These are phyloP conservation scores for Cryptocephalus primarius DNA, from an alignment of 2,888 invertebrate species.

Conservation along the genomic window DNA sequence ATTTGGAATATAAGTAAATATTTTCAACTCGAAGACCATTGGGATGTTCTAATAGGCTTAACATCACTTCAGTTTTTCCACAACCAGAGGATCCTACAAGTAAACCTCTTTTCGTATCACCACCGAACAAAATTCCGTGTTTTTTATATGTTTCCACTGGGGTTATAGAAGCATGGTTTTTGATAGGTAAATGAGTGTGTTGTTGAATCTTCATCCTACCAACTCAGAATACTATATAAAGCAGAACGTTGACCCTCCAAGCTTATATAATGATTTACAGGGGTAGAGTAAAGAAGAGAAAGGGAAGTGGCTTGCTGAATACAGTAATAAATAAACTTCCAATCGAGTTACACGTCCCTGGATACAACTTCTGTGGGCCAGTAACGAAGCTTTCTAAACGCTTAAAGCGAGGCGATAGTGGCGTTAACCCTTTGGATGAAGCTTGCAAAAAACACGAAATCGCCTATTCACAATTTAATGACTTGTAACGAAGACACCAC, in stretches of 20 bases:
- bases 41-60: slow-evolving; percentile 1
- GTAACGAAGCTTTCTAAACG: background rate
- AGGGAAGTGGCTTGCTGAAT: no score
- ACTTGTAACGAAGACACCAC: slow-evolving; percentile 11
- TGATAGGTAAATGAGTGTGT: no score
- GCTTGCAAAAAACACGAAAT: slow-evolving; percentile 3
- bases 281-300: no score
- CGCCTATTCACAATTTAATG: background rate
- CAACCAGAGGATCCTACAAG: background rate
- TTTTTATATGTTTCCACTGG: background rate
- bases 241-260: no score
- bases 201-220: no score
- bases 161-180: no score
- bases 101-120: background rate
- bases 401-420: slow-evolving; percentile 1
- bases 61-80: slow-evolving; percentile 1
- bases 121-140: slow-evolving; percentile 1
- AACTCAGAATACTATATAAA: no score
- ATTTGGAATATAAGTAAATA: slow-evolving; percentile 2
- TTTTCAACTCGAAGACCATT: slow-evolving; percentile 3
- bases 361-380: no score
- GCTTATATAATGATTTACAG: no score
- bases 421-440: slow-evolving; percentile 2
- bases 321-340: no score
- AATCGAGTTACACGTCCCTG: no score